Base-by-base conservation (phyloP, 2,888 invertebrate species). In the Orthonychiurus folsomi region DNA sequence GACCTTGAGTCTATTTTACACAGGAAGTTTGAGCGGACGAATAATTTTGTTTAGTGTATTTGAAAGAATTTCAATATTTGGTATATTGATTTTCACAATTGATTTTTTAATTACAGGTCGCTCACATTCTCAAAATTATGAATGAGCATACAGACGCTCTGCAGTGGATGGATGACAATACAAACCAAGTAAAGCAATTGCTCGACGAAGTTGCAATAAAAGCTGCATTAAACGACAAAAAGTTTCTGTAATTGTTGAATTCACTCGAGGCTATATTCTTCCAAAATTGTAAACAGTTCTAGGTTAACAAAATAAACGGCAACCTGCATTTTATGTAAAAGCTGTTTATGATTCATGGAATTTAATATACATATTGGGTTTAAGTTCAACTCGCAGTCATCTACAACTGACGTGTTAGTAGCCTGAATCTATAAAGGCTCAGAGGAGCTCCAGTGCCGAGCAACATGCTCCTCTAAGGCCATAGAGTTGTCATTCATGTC, bases 101-200 rank as follows among this genome's bases (percentile, higher is more conserved):
- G 47, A 61, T 63, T 60, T 57, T 71, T 73, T 73, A 60, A 65
- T 82, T 81, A 50, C 80, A 88, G 87, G 87, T 94, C 56, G 87
- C 89, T 9, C 93, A 94, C 80, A 90, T 96, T 70, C 88, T 92
- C 1, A 88, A 90, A 70, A 94, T 96, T 68, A 80, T 96, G 2
- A 95, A 94, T 79, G 93, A 94, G 0, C 96, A 96, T 76, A 94
- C 94, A 88, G 93, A 92, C 56, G 93, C 93, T 0, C 81, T 96
- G 75, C 92, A 94, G 73, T 95, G 93, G 93, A 85, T 96, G 52
- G 94, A 95, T 76, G 85, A 87, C 68, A 88, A 89, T 61, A 87
- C 91, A 2, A 83, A 85, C 0, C 82, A 86, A 66, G 85, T 93
- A 48, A 84, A 85, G 23, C 84, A 85, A 25, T 87, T 88, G 73